Evolutionary conservation across 2,888 invertebrate species (phyloP).

Genomic region (Xanthorhoe spadicearia): DNA sequence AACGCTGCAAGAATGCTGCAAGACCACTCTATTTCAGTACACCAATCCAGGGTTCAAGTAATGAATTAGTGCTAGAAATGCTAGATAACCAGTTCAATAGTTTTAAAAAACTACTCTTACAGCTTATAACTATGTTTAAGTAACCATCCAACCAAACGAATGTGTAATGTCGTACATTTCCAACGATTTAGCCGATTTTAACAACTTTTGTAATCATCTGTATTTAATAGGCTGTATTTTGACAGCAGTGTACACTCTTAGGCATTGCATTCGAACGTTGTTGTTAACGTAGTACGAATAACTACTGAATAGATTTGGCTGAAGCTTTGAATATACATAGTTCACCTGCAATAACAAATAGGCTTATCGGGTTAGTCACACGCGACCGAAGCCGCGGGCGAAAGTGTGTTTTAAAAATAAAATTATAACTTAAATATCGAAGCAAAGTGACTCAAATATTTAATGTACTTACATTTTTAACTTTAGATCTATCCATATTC

Average conservation of each 20-base stretch:
- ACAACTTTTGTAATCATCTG: no score
- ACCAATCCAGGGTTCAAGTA: neutral
- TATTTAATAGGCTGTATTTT: neutral
- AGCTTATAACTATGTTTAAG: neutral
- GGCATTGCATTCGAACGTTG: no score
- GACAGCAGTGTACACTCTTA: neutral
- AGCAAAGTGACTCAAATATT: neutral
- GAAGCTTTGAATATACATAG: no score
- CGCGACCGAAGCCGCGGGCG: no score
- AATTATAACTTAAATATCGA: neutral
- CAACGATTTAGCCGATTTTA: no score
- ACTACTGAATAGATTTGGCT: no score
- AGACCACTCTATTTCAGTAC: neutral
- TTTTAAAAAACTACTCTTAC: neutral
- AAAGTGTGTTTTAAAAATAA: neutral
- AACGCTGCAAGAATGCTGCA: no score
- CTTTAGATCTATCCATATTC: conserved; percentile 5
- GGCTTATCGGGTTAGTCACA: no score
- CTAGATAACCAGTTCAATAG: neutral
- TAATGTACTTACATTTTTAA: neutral
- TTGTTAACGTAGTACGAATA: no score
- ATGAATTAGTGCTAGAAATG: neutral
- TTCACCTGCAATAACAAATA: no score
- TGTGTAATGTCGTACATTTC: no score
- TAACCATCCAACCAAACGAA: neutral